Conservation (phyloP, 2,113 vertebrate genomes). For the Otocyon megalotis region DNA sequence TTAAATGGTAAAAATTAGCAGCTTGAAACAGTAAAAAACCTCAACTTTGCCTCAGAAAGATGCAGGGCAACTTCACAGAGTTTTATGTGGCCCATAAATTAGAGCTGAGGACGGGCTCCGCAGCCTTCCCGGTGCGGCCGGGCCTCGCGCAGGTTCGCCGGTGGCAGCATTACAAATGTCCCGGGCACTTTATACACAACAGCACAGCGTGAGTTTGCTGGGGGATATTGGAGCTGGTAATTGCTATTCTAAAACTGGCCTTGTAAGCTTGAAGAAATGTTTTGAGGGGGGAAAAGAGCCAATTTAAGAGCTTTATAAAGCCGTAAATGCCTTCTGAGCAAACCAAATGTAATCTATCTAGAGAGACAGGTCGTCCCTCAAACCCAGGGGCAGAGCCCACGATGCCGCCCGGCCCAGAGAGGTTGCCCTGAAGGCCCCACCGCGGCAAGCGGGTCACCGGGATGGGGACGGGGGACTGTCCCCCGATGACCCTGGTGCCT, state of each 20-base stretch:
- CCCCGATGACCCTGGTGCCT: neutral
- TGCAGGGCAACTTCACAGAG: conserved; percentile 83
- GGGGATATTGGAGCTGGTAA: conserved; percentile 86
- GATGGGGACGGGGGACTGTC: neutral
- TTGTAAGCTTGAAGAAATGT: conserved; percentile 83
- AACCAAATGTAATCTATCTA: conserved; percentile 82
- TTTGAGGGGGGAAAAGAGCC: conserved; percentile 78
- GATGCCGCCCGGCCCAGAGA: neutral
- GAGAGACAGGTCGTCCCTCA: conserved; percentile 58
- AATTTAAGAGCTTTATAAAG: conserved; percentile 86
- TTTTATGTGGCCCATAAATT: conserved; percentile 86
- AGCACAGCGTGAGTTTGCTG: conserved; percentile 83
- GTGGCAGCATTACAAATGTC: conserved; percentile 87
- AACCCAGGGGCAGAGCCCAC: conserved; percentile 32
- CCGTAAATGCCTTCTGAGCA: conserved; percentile 81
- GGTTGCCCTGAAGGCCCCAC: neutral
- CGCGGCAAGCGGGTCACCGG: conserved; percentile 16
- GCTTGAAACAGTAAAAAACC: conserved; percentile 83
- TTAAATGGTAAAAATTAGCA: conserved; percentile 83
- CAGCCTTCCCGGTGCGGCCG: conserved; percentile 67
- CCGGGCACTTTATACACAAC: conserved; percentile 85
- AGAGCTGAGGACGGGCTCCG: conserved; percentile 79
- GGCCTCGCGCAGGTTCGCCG: conserved; percentile 79
- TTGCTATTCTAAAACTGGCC: conserved; percentile 85
- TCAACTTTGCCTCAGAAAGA: conserved; percentile 84